Conservation (phyloP, 1,140 invertebrate species). For the Geopemphigus sp. region DNA sequence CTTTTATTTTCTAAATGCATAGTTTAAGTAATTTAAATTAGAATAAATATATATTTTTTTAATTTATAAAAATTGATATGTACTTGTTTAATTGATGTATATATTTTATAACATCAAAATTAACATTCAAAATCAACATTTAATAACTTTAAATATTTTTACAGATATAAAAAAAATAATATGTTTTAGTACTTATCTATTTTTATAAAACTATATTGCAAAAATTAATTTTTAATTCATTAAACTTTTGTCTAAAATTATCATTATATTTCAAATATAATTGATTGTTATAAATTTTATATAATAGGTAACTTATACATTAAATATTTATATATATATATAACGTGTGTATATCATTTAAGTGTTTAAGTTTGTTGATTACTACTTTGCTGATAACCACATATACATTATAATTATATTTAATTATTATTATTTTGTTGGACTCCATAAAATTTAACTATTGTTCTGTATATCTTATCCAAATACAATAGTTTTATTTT, state of each 20-base stretch:
- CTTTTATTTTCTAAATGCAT: conserved; percentile 31
- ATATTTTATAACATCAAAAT: background rate
- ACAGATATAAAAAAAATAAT: background rate
- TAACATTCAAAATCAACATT: conserved; percentile 7
- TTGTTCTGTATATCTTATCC: conserved; percentile 29
- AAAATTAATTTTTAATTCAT: background rate
- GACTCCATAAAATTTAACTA: background rate
- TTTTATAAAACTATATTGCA: background rate
- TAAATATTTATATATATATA: background rate
- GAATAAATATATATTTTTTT: background rate
- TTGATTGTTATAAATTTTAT: conserved; percentile 22
- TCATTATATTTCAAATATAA: background rate
- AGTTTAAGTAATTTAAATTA: conserved; percentile 20
- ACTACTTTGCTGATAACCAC: conserved; percentile 28
- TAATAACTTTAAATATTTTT: conserved; percentile 12
- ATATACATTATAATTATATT: conserved; percentile 19
- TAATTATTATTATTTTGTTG: conserved; percentile 39
- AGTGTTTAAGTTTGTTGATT: conserved; percentile 46
- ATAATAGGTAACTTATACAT: background rate
- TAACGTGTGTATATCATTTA: conserved; percentile 25
- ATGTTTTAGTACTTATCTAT: conserved; percentile 18
- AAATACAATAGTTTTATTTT: conserved; percentile 33
- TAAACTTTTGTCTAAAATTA: background rate
- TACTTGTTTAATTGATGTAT: background rate
- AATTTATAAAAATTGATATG: background rate